These are phyloP conservation scores for Lingula anatina DNA, from an alignment of 2,888 invertebrate genomes.

Conservation along the genomic window DNA sequence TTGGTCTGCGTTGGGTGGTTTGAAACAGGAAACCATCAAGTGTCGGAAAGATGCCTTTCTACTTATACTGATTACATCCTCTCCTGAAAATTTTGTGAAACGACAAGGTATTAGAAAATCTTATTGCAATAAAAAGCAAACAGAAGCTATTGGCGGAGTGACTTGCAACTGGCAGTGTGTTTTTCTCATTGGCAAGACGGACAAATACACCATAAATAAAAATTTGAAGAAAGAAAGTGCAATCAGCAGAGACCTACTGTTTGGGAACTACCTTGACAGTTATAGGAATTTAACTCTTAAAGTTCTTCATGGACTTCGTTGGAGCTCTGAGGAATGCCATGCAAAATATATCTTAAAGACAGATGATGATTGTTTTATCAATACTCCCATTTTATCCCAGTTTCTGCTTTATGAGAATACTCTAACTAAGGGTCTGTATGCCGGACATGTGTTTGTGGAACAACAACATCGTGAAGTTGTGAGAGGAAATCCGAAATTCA, in stretches of 20 bases:
- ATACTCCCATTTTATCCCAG: conserved; percentile 22
- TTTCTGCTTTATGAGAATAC: conserved; percentile 21
- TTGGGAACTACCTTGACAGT: conserved; percentile 40
- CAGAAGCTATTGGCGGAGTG: conserved; percentile 12
- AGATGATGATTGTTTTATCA: conserved; percentile 48
- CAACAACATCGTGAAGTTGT: conserved; percentile 27
- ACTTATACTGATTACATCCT: conserved; percentile 29
- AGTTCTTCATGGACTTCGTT: conserved; percentile 39
- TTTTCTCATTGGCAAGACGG: conserved; percentile 30
- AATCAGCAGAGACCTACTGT: conserved; percentile 28
- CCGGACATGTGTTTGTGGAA: conserved; percentile 32
- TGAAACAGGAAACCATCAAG: no score
- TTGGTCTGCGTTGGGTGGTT: no score
- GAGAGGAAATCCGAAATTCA: conserved; percentile 27
- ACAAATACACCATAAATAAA: conserved; percentile 5
- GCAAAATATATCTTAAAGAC: conserved; percentile 37
- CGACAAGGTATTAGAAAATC: conserved; percentile 28
- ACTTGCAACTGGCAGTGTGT: conserved; percentile 43
- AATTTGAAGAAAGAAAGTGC: conserved; percentile 18
- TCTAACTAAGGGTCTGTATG: conserved; percentile 26
- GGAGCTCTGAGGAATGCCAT: conserved; percentile 25
- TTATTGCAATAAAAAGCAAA: no score
- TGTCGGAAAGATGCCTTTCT: conserved; percentile 5
- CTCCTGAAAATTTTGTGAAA: conserved; percentile 24
- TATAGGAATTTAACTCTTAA: conserved; percentile 44